phyloP scores from a whole-genome alignment of 2,113 vertebrate genomes.

The Cardinalis cardinalis region DNA sequence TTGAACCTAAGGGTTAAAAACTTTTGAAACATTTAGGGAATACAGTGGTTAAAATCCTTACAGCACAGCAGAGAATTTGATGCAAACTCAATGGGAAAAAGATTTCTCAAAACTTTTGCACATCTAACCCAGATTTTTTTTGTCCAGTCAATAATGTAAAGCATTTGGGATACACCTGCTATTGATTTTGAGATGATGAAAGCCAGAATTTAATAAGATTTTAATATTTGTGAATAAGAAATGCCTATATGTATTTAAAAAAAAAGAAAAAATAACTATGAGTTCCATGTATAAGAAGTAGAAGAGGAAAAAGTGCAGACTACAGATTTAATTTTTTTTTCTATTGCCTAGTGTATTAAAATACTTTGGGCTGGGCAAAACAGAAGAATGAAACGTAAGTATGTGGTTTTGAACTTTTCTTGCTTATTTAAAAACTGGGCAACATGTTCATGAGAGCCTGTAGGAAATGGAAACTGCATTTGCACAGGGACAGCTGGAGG shows the following conservation, averaged over 20 bases:
- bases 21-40: not conserved
- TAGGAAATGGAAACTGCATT: not conserved
- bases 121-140: not conserved
- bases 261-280: not conserved
- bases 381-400: rapidly evolving
- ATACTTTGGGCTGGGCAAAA: not conserved
- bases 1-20: not conserved
- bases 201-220: not conserved
- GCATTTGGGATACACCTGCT: not conserved
- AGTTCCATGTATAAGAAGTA: not conserved
- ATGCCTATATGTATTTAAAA: not conserved
- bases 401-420: not conserved
- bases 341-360: not conserved
- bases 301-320: not conserved
- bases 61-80: not conserved
- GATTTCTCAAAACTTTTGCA: not conserved
- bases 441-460: not conserved
- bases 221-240: not conserved
- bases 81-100: not conserved
- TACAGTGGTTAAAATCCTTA: not conserved
- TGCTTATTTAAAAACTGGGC: not conserved
- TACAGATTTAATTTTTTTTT: not conserved
- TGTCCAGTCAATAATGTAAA: not conserved
- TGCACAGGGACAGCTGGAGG: not conserved
- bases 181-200: not conserved